Conservation (phyloP, 1,140 invertebrate genomes). For the Drosophila jambulina region DNA sequence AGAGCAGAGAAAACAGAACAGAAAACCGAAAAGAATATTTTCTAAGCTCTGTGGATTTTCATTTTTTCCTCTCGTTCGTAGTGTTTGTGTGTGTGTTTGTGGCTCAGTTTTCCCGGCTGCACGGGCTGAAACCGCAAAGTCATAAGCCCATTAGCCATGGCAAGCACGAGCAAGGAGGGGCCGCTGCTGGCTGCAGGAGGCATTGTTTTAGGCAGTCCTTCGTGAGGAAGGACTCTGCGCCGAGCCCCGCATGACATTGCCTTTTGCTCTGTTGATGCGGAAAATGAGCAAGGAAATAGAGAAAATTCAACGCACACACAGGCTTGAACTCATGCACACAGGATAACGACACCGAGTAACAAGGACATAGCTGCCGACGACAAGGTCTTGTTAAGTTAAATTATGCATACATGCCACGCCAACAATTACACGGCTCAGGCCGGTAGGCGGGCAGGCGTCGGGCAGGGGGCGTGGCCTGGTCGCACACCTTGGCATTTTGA, state of each 20-base stretch:
- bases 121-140: slow-evolving; percentile 71
- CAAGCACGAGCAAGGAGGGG: slow-evolving; percentile 1
- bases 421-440: slow-evolving; percentile 21
- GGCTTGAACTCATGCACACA: not conserved
- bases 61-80: slow-evolving; percentile 14
- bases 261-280: slow-evolving; percentile 76
- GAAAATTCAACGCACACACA: slow-evolving; percentile 40
- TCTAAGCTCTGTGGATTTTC: slow-evolving; percentile 41
- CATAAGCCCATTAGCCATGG: slow-evolving; percentile 75
- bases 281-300: slow-evolving; percentile 77
- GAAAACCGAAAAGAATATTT: slow-evolving; percentile 46
- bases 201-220: slow-evolving; percentile 62
- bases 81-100: slow-evolving; percentile 5
- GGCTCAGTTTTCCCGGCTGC: slow-evolving; percentile 37
- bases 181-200: slow-evolving; percentile 16
- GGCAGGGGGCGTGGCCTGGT: slow-evolving; percentile 18
- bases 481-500: slow-evolving; percentile 51
- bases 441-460: not conserved
- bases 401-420: slow-evolving; percentile 75
- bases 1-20: slow-evolving; percentile 22
- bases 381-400: slow-evolving; percentile 80
- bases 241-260: slow-evolving; percentile 53
- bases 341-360: slow-evolving; percentile 56
- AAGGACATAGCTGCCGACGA: slow-evolving; percentile 61
- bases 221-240: slow-evolving; percentile 25